Evolutionary conservation across 2,797 vertebrate species (phyloP).

Genomic region (Prunella strophiata): DNA sequence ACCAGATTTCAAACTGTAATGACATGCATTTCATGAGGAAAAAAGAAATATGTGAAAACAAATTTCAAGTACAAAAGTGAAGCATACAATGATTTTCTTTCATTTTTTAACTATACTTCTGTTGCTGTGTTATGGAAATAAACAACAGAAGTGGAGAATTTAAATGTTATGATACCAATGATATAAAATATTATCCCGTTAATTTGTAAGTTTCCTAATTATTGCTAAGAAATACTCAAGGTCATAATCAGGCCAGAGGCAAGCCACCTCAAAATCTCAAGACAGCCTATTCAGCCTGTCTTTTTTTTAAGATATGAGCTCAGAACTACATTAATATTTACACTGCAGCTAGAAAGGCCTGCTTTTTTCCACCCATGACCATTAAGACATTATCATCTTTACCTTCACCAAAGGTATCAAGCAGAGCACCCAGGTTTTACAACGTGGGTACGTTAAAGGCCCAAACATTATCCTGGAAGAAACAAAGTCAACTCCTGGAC

Average conservation of each 20-base stretch:
- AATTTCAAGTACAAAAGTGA: neutral
- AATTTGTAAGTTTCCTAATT: neutral
- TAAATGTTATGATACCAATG: neutral
- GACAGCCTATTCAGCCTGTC: neutral
- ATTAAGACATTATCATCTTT: neutral
- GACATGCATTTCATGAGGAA: neutral
- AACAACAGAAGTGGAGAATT: neutral
- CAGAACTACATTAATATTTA: neutral
- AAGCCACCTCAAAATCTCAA: neutral
- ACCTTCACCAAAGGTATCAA: neutral
- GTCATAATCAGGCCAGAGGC: neutral
- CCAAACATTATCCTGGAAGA: neutral
- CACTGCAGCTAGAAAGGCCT: neutral
- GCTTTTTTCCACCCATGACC: fast-evolving
- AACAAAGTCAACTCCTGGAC: neutral
- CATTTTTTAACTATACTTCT: neutral
- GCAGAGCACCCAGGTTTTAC: neutral
- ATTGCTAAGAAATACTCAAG: neutral
- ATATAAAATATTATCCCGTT: neutral
- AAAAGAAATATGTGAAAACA: neutral
- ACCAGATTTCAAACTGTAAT: neutral
- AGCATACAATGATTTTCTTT: neutral
- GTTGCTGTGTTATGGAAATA: neutral
- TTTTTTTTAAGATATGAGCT: neutral
- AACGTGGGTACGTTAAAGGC: fast-evolving